These are phyloP conservation scores for Caenorhabditis sp. DNA, from an alignment of 2,888 invertebrate genomes.

Conservation along the genomic window DNA sequence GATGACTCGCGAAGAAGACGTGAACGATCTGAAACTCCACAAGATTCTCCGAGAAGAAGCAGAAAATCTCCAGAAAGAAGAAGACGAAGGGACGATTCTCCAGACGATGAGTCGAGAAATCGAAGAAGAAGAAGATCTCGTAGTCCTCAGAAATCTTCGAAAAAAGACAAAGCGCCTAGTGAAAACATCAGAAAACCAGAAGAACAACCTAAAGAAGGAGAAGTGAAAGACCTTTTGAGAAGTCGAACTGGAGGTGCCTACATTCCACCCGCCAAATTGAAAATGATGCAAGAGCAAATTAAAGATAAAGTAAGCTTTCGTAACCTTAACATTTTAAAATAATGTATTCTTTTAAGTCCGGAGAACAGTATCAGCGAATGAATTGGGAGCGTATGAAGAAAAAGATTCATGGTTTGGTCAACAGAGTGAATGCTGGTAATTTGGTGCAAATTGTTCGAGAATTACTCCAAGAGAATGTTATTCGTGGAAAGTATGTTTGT, in stretches of 20 bases:
- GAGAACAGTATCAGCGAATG: conserved; percentile 90
- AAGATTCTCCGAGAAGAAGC: not conserved
- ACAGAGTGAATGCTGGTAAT: conserved; percentile 90
- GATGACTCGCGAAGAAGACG: not conserved
- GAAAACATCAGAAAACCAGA: conserved; percentile 5
- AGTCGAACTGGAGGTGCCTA: conserved; percentile 78
- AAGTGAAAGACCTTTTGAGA: conserved; percentile 46
- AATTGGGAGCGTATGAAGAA: conserved; percentile 99
- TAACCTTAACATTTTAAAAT: no score
- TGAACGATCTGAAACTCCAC: not conserved
- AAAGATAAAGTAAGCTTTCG: conserved; percentile 84
- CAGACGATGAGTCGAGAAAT: no score
- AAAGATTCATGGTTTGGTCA: conserved; percentile 95
- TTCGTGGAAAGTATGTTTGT: conserved; percentile 81
- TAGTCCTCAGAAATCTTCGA: no score
- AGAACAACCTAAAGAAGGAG: conserved; percentile 42
- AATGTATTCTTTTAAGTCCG: conserved; percentile 73
- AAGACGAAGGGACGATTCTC: not conserved
- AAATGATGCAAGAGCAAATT: conserved; percentile 93
- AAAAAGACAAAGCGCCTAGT: no score
- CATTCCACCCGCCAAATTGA: conserved; percentile 93
- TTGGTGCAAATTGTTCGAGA: conserved; percentile 87
- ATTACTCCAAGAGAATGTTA: conserved; percentile 90
- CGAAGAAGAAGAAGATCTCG: no score
- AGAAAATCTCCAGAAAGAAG: not conserved